These are phyloP conservation scores for Nothobranchius kuhntae DNA, from an alignment of 2,113 vertebrate species.

Conservation along the genomic window DNA sequence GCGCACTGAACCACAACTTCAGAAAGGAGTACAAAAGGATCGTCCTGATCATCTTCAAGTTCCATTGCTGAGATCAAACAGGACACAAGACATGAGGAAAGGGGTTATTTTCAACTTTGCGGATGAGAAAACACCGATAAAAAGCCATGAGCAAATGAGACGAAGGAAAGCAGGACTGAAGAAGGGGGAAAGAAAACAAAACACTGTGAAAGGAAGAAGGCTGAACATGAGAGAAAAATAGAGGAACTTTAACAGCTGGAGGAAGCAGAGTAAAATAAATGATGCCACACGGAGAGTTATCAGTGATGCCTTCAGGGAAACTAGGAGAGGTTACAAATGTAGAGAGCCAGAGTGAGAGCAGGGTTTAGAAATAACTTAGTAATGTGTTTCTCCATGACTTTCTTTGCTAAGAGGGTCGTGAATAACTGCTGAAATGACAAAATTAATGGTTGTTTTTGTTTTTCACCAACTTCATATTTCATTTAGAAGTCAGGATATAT, in stretches of 20 bases:
- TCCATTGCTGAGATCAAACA: conserved; percentile 68
- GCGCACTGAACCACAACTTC: conserved; percentile 84
- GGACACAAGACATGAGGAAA: background rate
- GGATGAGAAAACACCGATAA: background rate
- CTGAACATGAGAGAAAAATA: conserved; percentile 12
- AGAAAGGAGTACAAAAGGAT: conserved; percentile 86
- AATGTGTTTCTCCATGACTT: conserved; percentile 16
- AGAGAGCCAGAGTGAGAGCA: conserved; percentile 11
- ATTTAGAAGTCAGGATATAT: conserved; percentile 2
- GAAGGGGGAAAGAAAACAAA: conserved; percentile 15
- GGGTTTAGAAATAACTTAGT: conserved; percentile 35
- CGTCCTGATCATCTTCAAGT: conserved; percentile 76
- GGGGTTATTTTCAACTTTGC: background rate
- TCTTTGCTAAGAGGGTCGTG: conserved; percentile 1
- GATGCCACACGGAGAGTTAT: conserved; percentile 35
- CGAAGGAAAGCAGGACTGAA: conserved; percentile 19
- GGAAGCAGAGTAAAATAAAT: conserved; percentile 36
- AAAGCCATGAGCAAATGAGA: conserved; percentile 7
- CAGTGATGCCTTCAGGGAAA: conserved; percentile 55
- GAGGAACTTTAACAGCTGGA: conserved; percentile 15
- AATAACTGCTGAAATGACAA: background rate
- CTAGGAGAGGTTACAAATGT: conserved; percentile 16
- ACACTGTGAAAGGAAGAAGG: background rate
- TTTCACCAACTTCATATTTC: conserved; percentile 15
- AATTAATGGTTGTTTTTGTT: background rate